Base-by-base conservation (phyloP, 2,113 vertebrate genomes). In the Macaca fascicularis region DNA sequence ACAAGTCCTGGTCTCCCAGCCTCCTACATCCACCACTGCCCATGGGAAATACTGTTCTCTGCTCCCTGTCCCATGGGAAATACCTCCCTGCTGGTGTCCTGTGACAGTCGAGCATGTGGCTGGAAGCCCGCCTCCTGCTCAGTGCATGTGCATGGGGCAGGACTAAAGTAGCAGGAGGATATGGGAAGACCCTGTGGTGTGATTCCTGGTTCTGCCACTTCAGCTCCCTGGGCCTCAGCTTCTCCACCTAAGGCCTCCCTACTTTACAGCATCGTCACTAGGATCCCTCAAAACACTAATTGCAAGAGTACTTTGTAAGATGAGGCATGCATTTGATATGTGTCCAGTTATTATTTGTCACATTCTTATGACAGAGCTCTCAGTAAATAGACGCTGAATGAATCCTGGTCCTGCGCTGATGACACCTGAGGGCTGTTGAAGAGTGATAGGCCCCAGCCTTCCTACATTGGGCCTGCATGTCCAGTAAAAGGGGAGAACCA, bases 261-360 rank as follows among this genome's bases (percentile, higher is more conserved):
- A 5, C 0, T 0, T 50, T 78, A 72, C 7, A 20, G 32, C 3
- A 1, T 25, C 5, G 12, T 32, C 72, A 67, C 70, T 12, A 27
- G 14, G 45, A 50, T 78, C 30, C 30, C 52, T 8, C 16, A 64
- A 83, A 59, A 23, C 2, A 3, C 23, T n/a, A n/a, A 25, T 72
- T 38, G 35, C 1, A 8, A 76, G 61, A 48, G 25, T 74, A 30
- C 17, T 72, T 78, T 89, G 64, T 61, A 70, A 95, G n/a, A 69
- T 35, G 81, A 40, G 55, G 6, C 48, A 8, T 55, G 22, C 2
- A 3, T 8, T 25, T 43, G 22, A 27, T 11, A 40, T 7, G 2
- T 13, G 84, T 59, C 70, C 13, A 7, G 27, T 50, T 57, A 59
- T 23, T 52, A 35, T 8, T 2, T 8, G 40, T 23, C 19, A 13